phyloP scores from a whole-genome alignment of 2,113 vertebrate species.

The Cyanocitta stelleri region DNA sequence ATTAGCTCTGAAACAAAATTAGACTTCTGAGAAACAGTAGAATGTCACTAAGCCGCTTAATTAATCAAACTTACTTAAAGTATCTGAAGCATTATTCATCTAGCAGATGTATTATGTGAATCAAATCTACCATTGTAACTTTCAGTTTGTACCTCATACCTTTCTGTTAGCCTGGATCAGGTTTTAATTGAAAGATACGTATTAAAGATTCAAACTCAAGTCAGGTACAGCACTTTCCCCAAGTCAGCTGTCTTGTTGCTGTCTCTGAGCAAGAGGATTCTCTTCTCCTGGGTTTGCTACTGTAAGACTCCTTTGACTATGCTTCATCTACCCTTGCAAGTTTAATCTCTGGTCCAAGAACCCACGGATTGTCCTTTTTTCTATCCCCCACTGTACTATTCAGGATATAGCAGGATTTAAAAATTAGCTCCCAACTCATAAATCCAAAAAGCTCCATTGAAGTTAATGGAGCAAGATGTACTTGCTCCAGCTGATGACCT shows the following conservation, averaged over 20 bases:
- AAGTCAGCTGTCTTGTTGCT: background rate
- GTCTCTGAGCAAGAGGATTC: background rate
- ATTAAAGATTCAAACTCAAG: background rate
- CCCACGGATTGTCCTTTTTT: background rate
- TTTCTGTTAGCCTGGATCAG: background rate
- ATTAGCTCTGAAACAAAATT: conserved; percentile 3
- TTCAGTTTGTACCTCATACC: background rate
- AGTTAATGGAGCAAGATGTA: background rate
- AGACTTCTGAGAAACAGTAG: background rate
- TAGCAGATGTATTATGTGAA: background rate
- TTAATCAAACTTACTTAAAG: background rate
- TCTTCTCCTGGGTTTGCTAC: background rate
- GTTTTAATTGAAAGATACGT: background rate
- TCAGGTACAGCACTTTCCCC: background rate
- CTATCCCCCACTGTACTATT: background rate
- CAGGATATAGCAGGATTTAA: background rate
- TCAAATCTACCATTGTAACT: background rate
- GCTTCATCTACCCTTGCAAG: background rate
- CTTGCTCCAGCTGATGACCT: background rate
- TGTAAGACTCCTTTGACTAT: background rate
- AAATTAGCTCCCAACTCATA: background rate
- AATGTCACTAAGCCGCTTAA: background rate
- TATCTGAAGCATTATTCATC: background rate
- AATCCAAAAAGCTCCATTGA: background rate
- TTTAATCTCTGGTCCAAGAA: background rate